phyloP scores from a whole-genome alignment of 2,797 vertebrate genomes.

The Hapalemur alaotrensis region DNA sequence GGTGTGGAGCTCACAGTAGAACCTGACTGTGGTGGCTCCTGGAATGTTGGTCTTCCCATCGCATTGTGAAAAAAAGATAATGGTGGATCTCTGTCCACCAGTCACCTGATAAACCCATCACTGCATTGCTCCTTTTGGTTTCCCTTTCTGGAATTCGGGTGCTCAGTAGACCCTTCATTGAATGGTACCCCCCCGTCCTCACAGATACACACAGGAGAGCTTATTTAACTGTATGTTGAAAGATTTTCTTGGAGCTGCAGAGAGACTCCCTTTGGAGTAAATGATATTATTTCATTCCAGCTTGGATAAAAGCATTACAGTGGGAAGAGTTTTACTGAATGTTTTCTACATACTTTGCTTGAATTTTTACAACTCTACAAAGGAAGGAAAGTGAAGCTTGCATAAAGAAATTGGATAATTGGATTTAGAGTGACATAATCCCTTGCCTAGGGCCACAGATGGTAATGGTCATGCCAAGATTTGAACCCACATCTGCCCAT shows the following conservation, averaged over 20 bases:
- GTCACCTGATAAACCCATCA: background rate
- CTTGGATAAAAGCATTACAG: background rate
- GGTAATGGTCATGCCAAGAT: background rate
- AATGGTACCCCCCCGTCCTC: background rate
- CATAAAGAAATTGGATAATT: background rate
- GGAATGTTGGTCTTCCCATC: background rate
- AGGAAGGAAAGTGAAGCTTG: background rate
- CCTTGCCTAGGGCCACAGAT: background rate
- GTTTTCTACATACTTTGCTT: background rate
- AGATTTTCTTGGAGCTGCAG: background rate
- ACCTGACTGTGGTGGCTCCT: background rate
- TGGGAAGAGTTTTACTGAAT: background rate
- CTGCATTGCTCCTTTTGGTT: background rate
- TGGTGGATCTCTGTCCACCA: background rate
- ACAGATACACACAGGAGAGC: background rate
- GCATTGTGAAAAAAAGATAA: background rate
- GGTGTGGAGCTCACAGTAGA: background rate
- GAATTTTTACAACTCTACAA: background rate
- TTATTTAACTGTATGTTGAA: background rate
- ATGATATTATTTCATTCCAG: background rate
- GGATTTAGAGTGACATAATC: background rate
- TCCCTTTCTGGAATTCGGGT: background rate
- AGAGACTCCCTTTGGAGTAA: background rate
- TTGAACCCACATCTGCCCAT: background rate
- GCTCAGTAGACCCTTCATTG: background rate